These are phyloP conservation scores for Zaprionus camerounensis DNA, from an alignment of 1,140 invertebrate genomes.

Conservation along the genomic window DNA sequence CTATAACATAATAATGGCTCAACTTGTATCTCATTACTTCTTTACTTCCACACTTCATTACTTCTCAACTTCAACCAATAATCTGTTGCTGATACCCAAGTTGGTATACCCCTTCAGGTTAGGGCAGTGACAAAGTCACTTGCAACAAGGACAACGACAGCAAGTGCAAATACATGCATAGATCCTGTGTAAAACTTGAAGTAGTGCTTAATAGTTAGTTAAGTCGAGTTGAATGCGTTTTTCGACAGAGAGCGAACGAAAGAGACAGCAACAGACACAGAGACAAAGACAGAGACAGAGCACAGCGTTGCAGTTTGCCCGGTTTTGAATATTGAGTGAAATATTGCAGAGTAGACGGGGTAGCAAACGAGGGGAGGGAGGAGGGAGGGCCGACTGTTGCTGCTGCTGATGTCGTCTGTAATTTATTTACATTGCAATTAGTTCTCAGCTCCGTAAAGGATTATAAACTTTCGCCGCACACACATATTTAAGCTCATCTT, in stretches of 20 bases:
- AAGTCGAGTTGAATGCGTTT: slow-evolving; percentile 82
- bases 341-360: slow-evolving; percentile 50
- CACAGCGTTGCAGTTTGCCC: slow-evolving; percentile 33
- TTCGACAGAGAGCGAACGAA: slow-evolving; percentile 36
- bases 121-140: slow-evolving; percentile 29
- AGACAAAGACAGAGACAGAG: background rate
- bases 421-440: slow-evolving; percentile 84
- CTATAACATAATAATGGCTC: no score
- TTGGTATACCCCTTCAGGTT: background rate
- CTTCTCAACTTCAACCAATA: no score
- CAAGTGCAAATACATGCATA: slow-evolving; percentile 72
- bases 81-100: background rate
- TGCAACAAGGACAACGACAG: slow-evolving; percentile 45
- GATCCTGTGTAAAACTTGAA: slow-evolving; percentile 78
- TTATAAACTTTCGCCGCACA: slow-evolving; percentile 75
- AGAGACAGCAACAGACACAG: background rate
- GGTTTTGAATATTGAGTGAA: slow-evolving; percentile 80
- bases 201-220: slow-evolving; percentile 82
- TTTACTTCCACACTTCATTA: no score
- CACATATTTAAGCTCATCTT: slow-evolving; percentile 32
- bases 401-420: slow-evolving; percentile 77
- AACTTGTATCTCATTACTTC: no score
- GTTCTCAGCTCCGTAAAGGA: slow-evolving; percentile 80
- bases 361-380: background rate
- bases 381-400: slow-evolving; percentile 22